Evolutionary conservation across 1,140 invertebrate genomes (phyloP), one percentile per base, ranked within the genome.

Genomic region (Monochamus saltuarius): DNA sequence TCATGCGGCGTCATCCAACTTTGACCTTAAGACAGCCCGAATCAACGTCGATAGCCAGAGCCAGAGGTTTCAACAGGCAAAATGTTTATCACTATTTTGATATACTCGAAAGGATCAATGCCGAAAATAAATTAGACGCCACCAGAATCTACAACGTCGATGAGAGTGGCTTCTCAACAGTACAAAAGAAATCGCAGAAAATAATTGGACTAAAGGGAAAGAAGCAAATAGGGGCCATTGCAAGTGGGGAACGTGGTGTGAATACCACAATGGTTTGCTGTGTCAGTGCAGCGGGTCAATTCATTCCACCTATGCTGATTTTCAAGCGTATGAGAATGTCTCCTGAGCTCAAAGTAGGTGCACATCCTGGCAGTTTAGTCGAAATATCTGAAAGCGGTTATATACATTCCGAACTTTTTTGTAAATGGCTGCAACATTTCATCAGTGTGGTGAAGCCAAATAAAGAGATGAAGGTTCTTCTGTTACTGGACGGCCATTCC

Each of bases 211-310:
- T 29, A 29, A 29, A 29, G 22, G 22, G 22, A 29, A 29, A 29
- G 22, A 29, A 29, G 22, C 22, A 29, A 29, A 29, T 29, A 29
- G 22, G 22, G 22, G 22, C 22, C 22, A 29, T 29, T 29, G 22
- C 19, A 45, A 56, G 43, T 45, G 77, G 73, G 45, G 78, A 81
- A 70, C 58, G 75, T 34, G 77, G 77, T 13, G 64, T 71, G 10
- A 76, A 77, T 50, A 71, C 70, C 14, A 74, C 71, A 46, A 11
- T 56, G n/a, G 56, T 70, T 11, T 65, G 64, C 45, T 58, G 58
- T 10, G 63, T 70, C 22, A 73, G 60, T 69, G 73, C 70, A 19
- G 62, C 64, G 46, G 75, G 75, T 14, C 14, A 62, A 38, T 73
- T 61, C 59, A 50, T 74, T 6, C 65, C 71, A 40, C 73, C 70